Evolutionary conservation across 2,113 vertebrate species (phyloP), one percentile per base, ranked within the genome.

Genomic region (Clarias macrocephalus): DNA sequence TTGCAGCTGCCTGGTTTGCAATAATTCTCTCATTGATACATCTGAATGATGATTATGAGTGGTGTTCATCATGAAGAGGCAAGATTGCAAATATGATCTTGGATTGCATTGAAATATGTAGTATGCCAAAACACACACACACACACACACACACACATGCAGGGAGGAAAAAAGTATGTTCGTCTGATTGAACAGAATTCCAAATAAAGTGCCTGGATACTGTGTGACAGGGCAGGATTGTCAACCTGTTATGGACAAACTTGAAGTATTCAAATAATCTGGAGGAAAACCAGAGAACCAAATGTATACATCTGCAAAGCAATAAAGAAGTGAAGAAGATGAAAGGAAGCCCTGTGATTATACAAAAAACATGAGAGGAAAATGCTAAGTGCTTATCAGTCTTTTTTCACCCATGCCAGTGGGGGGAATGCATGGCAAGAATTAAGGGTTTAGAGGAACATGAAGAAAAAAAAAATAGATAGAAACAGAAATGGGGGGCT

Each of bases 341-440:
- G n/a, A 82, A 65, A 65, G 60, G 33, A n/a, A 19, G 60, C 30
- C 19, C 62, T 60, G 57, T 33, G 10, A 62, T 80, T 62, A 81
- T 59, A 81, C 28, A 81, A 80, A 62, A 80, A 80, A 80, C 9
- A 82, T 62, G 80, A 82, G 13, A 42, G 60, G 21, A 63, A 65
- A 82, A 65, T n/a, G 23, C 80, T 62, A 65, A 65, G 80, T 13
- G 21, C 59, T 48, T 82, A 48, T 82, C 57, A 57, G 79, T 11
- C 28, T 54, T 13, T 54, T 48, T 25, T 12, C 11, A 4, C 57
- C 57, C 56, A 23, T 62, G 59, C 60, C 60, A 48, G 48, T 15
- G 13, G 37, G 21, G 11, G 21, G 15, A 62, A 60, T 37, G 56
- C 57, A 81, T 33, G 28, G 30, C 21, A 11, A 62, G 62, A 81